Conservation (phyloP, 2,113 vertebrate species). For the Anser cygnoides region DNA sequence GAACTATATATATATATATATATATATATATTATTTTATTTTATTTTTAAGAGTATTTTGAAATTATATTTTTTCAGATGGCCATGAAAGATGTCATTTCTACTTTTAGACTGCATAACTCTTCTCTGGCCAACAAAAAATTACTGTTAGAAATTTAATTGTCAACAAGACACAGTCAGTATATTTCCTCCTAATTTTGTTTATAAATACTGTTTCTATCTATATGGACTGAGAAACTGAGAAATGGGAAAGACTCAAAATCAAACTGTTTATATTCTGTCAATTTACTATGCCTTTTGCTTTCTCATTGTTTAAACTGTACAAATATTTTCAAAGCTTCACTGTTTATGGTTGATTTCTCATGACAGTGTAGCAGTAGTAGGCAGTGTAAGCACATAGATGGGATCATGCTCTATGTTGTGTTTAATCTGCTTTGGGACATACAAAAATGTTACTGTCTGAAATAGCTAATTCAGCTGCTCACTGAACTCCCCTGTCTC, state of each 20-base stretch:
- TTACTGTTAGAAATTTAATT: background rate
- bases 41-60: background rate
- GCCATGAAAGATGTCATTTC: constrained; percentile 1
- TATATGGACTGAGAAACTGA: background rate
- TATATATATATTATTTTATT: background rate
- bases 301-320: constrained; percentile 18
- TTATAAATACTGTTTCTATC: constrained; percentile 26
- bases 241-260: background rate
- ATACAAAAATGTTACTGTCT: rapidly evolving
- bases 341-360: background rate
- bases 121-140: background rate
- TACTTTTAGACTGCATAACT: background rate
- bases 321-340: background rate
- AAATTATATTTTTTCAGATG: background rate
- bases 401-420: background rate
- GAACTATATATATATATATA: background rate
- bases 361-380: background rate
- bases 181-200: constrained; percentile 32
- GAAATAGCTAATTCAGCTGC: background rate
- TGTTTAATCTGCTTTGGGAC: background rate
- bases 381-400: background rate
- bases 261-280: background rate
- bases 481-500: background rate
- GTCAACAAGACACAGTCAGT: constrained; percentile 4
- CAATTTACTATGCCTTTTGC: constrained; percentile 4